Evolutionary conservation across 2,113 vertebrate species (phyloP).

Genomic region (Phalacrocorax aristotelis): DNA sequence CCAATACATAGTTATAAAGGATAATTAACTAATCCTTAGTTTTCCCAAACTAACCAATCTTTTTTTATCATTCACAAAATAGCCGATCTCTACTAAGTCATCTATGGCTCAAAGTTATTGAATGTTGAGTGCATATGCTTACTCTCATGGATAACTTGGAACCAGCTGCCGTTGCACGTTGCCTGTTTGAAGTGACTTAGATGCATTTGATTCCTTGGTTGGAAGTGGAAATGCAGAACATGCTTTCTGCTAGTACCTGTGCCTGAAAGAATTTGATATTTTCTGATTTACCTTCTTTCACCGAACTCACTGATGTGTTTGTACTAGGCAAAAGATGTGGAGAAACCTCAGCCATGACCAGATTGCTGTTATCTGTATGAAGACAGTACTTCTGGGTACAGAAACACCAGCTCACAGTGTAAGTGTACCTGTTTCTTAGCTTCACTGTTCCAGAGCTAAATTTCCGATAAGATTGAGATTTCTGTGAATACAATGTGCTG

Average conservation of each 20-base stretch:
- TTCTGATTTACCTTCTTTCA: background rate
- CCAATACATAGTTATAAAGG: background rate
- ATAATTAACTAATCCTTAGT: background rate
- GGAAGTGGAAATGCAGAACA: background rate
- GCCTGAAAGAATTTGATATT: background rate
- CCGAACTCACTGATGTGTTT: background rate
- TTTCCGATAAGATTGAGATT: background rate
- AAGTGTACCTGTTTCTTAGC: background rate
- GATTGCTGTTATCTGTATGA: background rate
- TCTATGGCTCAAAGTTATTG: background rate
- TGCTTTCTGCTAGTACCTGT: background rate
- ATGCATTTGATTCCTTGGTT: background rate
- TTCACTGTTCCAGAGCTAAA: background rate
- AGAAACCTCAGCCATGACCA: background rate
- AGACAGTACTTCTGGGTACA: background rate
- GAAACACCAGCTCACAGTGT: background rate
- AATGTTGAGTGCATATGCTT: background rate
- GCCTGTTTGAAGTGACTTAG: background rate
- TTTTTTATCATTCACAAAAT: background rate
- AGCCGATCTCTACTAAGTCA: background rate
- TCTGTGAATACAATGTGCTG: background rate
- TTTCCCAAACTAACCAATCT: background rate
- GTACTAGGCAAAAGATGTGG: background rate
- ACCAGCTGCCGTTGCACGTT: rapidly evolving
- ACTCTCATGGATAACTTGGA: background rate